Percentiles rank a stretch among this genome's conserved stretches.
phyloP scores from a whole-genome alignment of 1,140 invertebrate genomes.

The Procambarus virginalis region DNA sequence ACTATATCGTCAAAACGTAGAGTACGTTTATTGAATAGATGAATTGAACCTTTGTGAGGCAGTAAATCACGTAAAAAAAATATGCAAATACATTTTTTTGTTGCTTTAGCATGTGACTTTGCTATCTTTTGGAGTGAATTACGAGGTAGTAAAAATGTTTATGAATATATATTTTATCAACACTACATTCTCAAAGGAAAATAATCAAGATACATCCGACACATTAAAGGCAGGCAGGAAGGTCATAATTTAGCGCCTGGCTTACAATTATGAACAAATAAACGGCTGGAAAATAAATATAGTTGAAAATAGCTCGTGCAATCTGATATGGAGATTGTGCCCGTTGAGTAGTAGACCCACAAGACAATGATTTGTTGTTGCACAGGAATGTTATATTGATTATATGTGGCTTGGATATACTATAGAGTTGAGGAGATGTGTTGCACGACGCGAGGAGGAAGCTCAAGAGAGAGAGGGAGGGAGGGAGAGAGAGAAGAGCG shows the following conservation, averaged over 20 bases:
- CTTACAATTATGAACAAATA: conserved; percentile 5
- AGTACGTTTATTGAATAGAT: too few species aligned
- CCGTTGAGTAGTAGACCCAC: neutral
- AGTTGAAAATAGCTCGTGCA: neutral
- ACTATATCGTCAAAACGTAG: too few species aligned
- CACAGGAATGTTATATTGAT: neutral
- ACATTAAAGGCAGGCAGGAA: neutral
- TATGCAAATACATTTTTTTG: too few species aligned
- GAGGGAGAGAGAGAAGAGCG: neutral
- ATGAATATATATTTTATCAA: neutral
- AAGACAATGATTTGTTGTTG: neutral
- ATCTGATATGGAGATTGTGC: neutral
- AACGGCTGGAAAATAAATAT: conserved; percentile 2
- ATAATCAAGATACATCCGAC: conserved; percentile 32
- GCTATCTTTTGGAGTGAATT: neutral
- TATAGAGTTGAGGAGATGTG: neutral
- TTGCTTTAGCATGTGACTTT: too few species aligned
- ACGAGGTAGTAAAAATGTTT: neutral
- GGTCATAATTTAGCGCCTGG: conserved; percentile 4
- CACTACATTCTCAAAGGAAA: neutral
- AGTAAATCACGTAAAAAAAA: too few species aligned
- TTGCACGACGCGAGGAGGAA: neutral
- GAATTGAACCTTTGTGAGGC: too few species aligned
- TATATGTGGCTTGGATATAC: neutral
- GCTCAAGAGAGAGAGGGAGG: neutral